phyloP scores from a whole-genome alignment of 2,797 vertebrate genomes.

The Dryobates pubescens region DNA sequence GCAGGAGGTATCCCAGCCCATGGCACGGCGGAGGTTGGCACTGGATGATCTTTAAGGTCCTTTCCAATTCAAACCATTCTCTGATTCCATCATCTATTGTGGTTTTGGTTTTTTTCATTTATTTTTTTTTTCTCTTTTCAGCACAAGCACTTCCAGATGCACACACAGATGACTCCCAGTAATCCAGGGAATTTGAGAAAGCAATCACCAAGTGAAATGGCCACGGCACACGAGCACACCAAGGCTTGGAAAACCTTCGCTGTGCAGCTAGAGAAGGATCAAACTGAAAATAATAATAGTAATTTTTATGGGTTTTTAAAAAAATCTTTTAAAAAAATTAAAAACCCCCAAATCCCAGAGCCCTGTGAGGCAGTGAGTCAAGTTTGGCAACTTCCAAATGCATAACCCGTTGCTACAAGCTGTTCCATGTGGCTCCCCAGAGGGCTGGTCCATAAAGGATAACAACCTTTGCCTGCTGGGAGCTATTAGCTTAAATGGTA shows the following conservation, averaged over 20 bases:
- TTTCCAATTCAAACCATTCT: too few species aligned
- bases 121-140: not conserved
- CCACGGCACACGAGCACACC: not conserved
- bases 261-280: not conserved
- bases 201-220: not conserved
- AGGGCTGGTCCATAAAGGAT: constrained; percentile 72
- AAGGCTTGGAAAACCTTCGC: not conserved
- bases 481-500: constrained; percentile 70
- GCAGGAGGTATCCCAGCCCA: too few species aligned
- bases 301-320: too few species aligned
- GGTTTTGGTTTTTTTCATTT: too few species aligned
- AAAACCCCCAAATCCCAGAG: not conserved
- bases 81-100: too few species aligned
- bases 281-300: not conserved
- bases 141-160: not conserved
- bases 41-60: too few species aligned
- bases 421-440: constrained; percentile 56
- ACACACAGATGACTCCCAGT: not conserved
- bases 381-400: constrained; percentile 63
- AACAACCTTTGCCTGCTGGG: constrained; percentile 71
- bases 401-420: constrained; percentile 43
- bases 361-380: constrained; percentile 39
- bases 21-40: too few species aligned
- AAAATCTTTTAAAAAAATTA: not conserved
- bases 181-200: not conserved